Base-by-base conservation (phyloP, 2,113 vertebrate species). In the Nothocercus nigrocapillus region DNA sequence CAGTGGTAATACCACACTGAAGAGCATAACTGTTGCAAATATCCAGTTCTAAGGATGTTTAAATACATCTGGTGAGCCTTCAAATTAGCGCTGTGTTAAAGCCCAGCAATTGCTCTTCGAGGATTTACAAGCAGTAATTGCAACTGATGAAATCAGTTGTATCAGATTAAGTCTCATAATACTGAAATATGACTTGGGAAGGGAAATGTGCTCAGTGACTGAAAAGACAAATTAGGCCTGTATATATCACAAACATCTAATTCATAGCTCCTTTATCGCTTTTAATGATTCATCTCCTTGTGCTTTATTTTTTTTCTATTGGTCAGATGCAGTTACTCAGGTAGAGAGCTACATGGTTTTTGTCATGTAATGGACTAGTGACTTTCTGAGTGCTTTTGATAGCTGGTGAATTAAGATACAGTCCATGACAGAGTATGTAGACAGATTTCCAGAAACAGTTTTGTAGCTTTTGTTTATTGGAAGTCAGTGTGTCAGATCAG, bases 351-450 rank as follows among this genome's bases (percentile, higher is more conserved):
- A 14, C 16, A 4, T n/a, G 24, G 20, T 49, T 30, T 84, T 87
- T 72, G 12, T 87, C 89, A 11, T 6, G 7, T 28, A 27, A 51
- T 28, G 80, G 66, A 70, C 11, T 91, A 40, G 14, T 75, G 68
- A 54, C 59, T 56, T 69, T 45, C n/a, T 62, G 85, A 73, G 24
- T 63, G 82, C 32, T 79, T 92, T 87, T 80, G 94, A 9, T 88
- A 63, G 56, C 20, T 74, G 68, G 34, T 67, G 24, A 59, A 64
- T 77, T n/a, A 76, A 82, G 27, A 80, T 82, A 53, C 22, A 2
- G 38, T 9, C 4, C 0, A 0, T 47, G 42, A 88, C 22, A 32
- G 34, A 74, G 68, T 80, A 45, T 32, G 87, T 20, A 82, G 74
- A 32, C 17, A 2, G 72, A 20, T 62, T 91, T 82, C 73, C 51